Evolutionary conservation across 2,797 vertebrate species (phyloP), one percentile per base, ranked within the genome.

Genomic region (Mallotus villosus): DNA sequence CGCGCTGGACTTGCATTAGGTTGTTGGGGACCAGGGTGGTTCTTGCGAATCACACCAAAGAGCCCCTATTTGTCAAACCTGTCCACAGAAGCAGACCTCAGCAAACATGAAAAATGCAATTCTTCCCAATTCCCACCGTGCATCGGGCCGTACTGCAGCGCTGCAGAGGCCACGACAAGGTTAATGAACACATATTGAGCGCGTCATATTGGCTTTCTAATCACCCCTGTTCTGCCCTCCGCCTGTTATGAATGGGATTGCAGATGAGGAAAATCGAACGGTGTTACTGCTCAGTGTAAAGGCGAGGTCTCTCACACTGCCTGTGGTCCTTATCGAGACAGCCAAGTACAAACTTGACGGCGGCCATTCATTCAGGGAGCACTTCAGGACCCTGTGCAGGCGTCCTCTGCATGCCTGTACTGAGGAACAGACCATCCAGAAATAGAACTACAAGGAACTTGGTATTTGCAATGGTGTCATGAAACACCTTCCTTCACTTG

Each of bases 1-100:
- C 22, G 19, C 34, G 32, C 29, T 64, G 9, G 63, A 64, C 19
- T 12, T 46, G n/a, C 34, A 21, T 21, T 64, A 34, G 1, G 63
- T 65, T 65, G 22, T n/a, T 65, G 21, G 21, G 41, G 37, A 65
- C 51, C 4, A n/a, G 17, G 19, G 51, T 55, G n/a, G 63, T 46
- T 21, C 63, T 65, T 22, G 37, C 21, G 1, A 65, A 65, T 65
- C 63, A 65, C 63, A 24, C 37, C 63, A 46, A 37, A 12, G 19
- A 65, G 63, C 63, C 37, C 37, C 37, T 37, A 65, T 65, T 65
- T 46, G 63, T 65, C 63, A 65, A 46, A 65, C 63, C 37, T 65
- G 63, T 65, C 63, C 41, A 41, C 21, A 46, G 37, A n/a, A 41
- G 63, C 63, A 65, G n/a, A 46, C 21, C 63, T 46, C 63, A 65